These are phyloP conservation scores for Smutsia temminckii DNA, from an alignment of 2,797 vertebrate genomes.

Conservation along the genomic window DNA sequence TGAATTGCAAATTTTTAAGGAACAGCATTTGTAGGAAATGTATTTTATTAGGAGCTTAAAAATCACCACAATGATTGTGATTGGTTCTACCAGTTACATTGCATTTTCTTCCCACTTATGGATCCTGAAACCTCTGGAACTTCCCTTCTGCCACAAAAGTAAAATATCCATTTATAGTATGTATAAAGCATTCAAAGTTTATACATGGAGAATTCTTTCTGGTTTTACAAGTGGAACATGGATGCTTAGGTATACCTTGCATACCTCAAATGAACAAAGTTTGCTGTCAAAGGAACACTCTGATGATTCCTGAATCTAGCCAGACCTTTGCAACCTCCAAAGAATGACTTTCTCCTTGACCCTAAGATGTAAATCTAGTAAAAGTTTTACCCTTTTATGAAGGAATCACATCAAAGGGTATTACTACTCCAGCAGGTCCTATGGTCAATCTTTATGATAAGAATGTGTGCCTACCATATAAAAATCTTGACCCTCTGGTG, in stretches of 20 bases:
- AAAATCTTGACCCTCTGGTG: neutral
- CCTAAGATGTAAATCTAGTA: neutral
- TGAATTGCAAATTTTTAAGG: neutral
- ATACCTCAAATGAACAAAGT: neutral
- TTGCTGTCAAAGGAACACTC: neutral
- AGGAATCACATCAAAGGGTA: neutral
- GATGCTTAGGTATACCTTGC: neutral
- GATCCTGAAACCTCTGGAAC: neutral
- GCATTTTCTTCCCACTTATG: neutral
- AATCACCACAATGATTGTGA: neutral
- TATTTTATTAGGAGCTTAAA: constrained; percentile 20
- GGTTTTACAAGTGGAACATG: neutral
- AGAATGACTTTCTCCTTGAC: neutral
- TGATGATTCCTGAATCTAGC: neutral
- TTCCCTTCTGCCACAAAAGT: neutral
- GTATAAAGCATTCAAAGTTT: neutral
- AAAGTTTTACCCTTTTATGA: constrained; percentile 27
- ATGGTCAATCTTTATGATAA: neutral
- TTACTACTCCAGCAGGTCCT: neutral
- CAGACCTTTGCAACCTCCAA: neutral
- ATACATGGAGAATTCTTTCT: neutral
- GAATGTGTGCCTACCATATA: neutral
- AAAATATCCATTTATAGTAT: neutral
- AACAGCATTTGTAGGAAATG: neutral
- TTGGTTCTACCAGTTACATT: neutral